A percentile compares a stretch with the other conserved stretches of the same genome.
Evolutionary conservation across 2,113 vertebrate genomes (phyloP).

Genomic region (Tenrec ecaudatus): DNA sequence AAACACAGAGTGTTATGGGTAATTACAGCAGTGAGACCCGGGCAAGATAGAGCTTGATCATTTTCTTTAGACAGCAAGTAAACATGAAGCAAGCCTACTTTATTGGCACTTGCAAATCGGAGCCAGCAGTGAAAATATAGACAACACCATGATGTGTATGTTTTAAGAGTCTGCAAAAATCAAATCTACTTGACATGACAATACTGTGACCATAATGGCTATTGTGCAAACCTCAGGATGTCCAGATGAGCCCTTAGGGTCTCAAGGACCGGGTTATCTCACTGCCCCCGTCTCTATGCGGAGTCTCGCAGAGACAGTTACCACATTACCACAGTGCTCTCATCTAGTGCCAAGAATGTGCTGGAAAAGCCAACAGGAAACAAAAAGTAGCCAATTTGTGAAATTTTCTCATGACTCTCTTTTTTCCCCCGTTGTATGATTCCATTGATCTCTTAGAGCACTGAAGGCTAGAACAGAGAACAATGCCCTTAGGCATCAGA

Average conservation of each 20-base stretch:
- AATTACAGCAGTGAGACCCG: conserved; percentile 58
- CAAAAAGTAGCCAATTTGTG: conserved; percentile 32
- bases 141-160: neutral
- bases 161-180: conserved; percentile 27
- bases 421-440: conserved; percentile 67
- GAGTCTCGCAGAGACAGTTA: conserved; percentile 59
- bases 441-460: conserved; percentile 52
- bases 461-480: conserved; percentile 58
- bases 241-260: conserved; percentile 47
- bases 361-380: conserved; percentile 67
- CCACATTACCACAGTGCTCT: conserved; percentile 72
- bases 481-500: conserved; percentile 47
- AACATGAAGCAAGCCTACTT: conserved; percentile 61
- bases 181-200: conserved; percentile 48
- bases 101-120: conserved; percentile 57
- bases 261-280: conserved; percentile 31
- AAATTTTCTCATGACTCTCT: conserved; percentile 73
- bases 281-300: conserved; percentile 39
- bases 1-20: conserved; percentile 26
- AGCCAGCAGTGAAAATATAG: conserved; percentile 49
- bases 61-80: conserved; percentile 58
- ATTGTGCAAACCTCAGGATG: conserved; percentile 69
- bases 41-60: conserved; percentile 55
- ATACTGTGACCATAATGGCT: conserved; percentile 29
- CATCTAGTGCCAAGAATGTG: conserved; percentile 71